These are phyloP conservation scores for Parnassius glacialis DNA, from an alignment of 2,888 invertebrate species.

Conservation along the genomic window DNA sequence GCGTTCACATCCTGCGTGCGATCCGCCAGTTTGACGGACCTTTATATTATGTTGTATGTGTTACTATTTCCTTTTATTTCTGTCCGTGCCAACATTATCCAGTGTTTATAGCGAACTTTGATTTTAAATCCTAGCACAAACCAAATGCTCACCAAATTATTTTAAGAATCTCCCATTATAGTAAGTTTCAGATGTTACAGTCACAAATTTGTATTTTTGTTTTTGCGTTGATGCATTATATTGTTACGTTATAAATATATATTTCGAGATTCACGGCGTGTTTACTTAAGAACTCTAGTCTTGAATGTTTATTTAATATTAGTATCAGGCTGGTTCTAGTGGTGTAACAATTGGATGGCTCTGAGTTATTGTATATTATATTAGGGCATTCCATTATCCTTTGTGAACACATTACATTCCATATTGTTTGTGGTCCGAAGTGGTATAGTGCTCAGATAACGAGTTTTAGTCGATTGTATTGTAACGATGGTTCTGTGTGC, in stretches of 20 bases:
- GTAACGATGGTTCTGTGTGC: conserved; percentile 68
- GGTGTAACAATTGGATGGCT: conserved; percentile 37
- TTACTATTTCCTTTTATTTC: conserved; percentile 40
- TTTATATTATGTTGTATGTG: no score
- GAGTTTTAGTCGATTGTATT: conserved; percentile 46
- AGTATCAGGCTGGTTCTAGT: conserved; percentile 54
- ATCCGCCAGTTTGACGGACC: no score
- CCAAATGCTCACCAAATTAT: conserved; percentile 64
- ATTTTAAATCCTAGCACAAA: conserved; percentile 43
- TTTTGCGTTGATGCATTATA: conserved; percentile 25
- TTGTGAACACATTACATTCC: conserved; percentile 63
- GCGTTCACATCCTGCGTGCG: no score
- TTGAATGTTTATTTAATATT: conserved; percentile 59
- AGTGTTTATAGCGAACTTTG: conserved; percentile 40
- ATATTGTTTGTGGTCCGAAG: conserved; percentile 54
- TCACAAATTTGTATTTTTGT: conserved; percentile 62
- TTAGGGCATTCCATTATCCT: conserved; percentile 63
- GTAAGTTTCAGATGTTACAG: conserved; percentile 35
- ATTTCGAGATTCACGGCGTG: conserved; percentile 61
- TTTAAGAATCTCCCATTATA: conserved; percentile 50
- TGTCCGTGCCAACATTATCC: conserved; percentile 59
- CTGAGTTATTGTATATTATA: conserved; percentile 25
- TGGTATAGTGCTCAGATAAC: conserved; percentile 61
- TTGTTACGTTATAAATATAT: conserved; percentile 35
- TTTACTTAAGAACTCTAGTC: conserved; percentile 76